Percentiles rank a stretch among this genome's conserved stretches.
Conservation (phyloP, 2,113 vertebrate species). For the Melanerpes formicivorus region DNA sequence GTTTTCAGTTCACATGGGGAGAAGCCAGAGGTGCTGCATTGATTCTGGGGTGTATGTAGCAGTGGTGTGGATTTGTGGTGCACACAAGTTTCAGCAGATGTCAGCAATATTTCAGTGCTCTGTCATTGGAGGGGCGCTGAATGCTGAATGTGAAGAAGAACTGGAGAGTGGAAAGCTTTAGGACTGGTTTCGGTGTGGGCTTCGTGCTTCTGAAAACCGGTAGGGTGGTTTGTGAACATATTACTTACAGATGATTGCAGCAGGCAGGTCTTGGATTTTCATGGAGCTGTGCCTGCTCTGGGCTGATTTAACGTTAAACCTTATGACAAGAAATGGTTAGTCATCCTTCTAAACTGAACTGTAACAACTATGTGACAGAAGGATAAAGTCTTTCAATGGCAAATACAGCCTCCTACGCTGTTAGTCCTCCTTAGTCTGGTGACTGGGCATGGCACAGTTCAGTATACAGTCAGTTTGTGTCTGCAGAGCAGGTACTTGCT, state of each 20-base stretch:
- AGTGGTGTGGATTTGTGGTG: background rate
- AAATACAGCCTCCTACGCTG: background rate
- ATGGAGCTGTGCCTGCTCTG: background rate
- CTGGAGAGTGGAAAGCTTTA: background rate
- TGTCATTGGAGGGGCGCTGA: background rate
- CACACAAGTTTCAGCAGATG: background rate
- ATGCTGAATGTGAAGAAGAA: background rate
- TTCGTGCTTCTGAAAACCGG: background rate
- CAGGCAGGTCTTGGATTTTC: background rate
- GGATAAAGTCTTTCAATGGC: background rate
- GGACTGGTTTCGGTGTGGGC: background rate
- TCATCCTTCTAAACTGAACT: background rate
- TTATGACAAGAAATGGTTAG: background rate
- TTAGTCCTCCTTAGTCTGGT: background rate
- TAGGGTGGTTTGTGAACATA: background rate
- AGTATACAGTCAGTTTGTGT: background rate
- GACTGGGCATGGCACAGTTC: fast-evolving
- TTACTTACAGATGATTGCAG: background rate
- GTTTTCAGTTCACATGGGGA: background rate
- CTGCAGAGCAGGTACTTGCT: background rate
- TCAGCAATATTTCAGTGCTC: background rate
- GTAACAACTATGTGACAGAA: background rate
- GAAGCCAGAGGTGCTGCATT: background rate
- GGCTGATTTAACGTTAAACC: background rate
- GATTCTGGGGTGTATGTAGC: background rate